Base-by-base conservation (phyloP, 2,113 vertebrate species). In the Eurystomus gularis region DNA sequence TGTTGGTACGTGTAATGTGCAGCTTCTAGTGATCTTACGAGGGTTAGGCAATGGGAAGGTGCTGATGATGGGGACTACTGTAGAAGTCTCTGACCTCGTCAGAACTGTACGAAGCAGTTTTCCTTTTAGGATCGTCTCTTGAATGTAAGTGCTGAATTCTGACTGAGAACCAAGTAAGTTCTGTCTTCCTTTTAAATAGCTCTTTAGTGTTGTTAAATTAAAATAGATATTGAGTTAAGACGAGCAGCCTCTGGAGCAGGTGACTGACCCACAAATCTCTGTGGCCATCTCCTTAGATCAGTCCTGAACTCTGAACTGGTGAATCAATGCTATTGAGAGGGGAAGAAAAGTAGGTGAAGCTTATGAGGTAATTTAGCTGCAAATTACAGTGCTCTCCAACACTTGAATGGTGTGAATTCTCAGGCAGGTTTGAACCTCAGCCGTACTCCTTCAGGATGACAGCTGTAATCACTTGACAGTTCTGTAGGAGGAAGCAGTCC, bases 321-420 rank as follows among this genome's bases (percentile, higher is more conserved):
- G 37, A 87, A 71, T 87, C 2, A 0, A 2, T 5, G 0, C 10
- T 48, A 5, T 4, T 60, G 51, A 17, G 28, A 71, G 15, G 23
- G 25, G 42, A 58, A 46, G 35, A 60, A 64, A 68, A 64, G 11
- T 15, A 31, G 6, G 3, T 76, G 33, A 91, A 42, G 7, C 3
- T 87, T 48, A 9, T 9, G 33, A 60, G 33, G 31, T 82, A 60
- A 35, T 57, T 57, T 35, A 77, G 20, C 21, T 79, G 62, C 61
- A 37, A 65, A 46, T 90, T 7, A 8, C 15, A 10, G 35, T 48
- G 77, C 18, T 84, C 9, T 85, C 46, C 24, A 17, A 39, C 17
- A 2, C 3, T 57, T 44, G 39, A 42, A 23, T 42, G 25, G 10
- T 58, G 3, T 37, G 66, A 60, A 28, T 68, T 79, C 48, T 37